Evolutionary conservation across 2,797 vertebrate species (phyloP).

Genomic region (Neosilurus mollespiculum): DNA sequence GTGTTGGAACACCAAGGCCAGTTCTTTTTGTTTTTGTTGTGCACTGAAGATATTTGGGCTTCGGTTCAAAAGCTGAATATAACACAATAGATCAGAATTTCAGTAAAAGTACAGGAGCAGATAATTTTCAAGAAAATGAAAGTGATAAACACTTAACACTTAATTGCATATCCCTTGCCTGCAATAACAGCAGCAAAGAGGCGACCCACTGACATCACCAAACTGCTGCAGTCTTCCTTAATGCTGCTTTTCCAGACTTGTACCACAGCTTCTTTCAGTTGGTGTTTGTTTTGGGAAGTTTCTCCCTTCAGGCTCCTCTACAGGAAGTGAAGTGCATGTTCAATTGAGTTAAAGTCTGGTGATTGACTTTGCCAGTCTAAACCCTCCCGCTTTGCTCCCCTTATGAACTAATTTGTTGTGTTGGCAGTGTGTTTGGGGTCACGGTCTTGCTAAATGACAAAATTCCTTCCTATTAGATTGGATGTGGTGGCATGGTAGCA

Average conservation of each 20-base stretch:
- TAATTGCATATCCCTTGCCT: background rate
- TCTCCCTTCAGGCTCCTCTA: background rate
- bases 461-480: background rate
- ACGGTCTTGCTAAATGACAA: background rate
- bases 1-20: background rate
- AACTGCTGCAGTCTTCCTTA: background rate
- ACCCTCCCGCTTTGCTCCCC: background rate
- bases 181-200: background rate
- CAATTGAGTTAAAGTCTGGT: background rate
- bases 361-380: background rate
- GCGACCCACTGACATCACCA: background rate
- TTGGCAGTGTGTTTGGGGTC: background rate
- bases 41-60: background rate
- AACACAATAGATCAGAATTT: background rate
- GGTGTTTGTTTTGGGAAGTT: background rate
- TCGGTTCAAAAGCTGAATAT: background rate
- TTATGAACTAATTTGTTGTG: background rate
- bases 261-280: background rate
- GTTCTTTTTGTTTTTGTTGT: background rate
- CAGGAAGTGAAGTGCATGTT: background rate
- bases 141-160: background rate
- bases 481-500: background rate
- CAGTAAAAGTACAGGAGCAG: background rate
- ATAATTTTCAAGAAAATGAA: background rate
- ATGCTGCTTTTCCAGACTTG: background rate